These are phyloP conservation scores for Merluccius polli DNA, from an alignment of 2,797 vertebrate species.

Conservation along the genomic window DNA sequence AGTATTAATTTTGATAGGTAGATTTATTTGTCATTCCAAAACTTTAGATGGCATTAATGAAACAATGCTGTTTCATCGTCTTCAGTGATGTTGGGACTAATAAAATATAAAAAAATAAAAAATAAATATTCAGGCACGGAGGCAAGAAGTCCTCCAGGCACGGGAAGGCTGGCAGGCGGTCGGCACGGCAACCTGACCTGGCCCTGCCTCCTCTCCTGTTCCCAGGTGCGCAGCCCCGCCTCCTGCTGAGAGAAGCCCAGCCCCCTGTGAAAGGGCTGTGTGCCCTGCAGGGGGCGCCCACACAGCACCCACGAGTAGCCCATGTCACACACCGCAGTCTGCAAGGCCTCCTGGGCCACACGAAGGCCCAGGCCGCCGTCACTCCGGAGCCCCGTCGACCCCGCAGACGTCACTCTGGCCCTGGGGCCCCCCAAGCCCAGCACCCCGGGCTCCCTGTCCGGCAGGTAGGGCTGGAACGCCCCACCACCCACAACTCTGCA, in stretches of 20 bases:
- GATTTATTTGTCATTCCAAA: constrained; percentile 22
- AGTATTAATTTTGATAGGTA: constrained; percentile 41
- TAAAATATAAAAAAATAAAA: constrained; percentile 17
- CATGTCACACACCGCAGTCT: constrained; percentile 72
- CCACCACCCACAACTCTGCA: constrained; percentile 72
- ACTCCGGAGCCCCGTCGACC: constrained; percentile 33
- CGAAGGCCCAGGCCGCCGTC: constrained; percentile 31
- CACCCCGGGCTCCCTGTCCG: constrained; percentile 72
- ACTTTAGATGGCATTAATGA: not conserved
- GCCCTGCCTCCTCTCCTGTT: constrained; percentile 62
- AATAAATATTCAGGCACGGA: constrained; percentile 29
- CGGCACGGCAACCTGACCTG: constrained; percentile 63
- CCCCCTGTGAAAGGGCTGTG: constrained; percentile 64
- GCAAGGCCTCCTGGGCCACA: constrained; percentile 72
- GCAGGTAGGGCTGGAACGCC: constrained; percentile 80
- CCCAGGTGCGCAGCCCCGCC: constrained; percentile 60
- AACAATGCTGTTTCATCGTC: constrained; percentile 5
- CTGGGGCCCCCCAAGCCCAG: constrained; percentile 70
- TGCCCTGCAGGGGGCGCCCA: constrained; percentile 67
- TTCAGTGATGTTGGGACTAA: not conserved
- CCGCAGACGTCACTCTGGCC: constrained; percentile 44
- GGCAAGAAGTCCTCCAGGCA: constrained; percentile 42
- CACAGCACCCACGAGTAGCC: constrained; percentile 70
- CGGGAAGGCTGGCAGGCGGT: constrained; percentile 47
- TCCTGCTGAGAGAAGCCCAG: constrained; percentile 59